Conservation (phyloP, 35 echinoderm and acorn worm species). For the Nesometra sesokonis region DNA sequence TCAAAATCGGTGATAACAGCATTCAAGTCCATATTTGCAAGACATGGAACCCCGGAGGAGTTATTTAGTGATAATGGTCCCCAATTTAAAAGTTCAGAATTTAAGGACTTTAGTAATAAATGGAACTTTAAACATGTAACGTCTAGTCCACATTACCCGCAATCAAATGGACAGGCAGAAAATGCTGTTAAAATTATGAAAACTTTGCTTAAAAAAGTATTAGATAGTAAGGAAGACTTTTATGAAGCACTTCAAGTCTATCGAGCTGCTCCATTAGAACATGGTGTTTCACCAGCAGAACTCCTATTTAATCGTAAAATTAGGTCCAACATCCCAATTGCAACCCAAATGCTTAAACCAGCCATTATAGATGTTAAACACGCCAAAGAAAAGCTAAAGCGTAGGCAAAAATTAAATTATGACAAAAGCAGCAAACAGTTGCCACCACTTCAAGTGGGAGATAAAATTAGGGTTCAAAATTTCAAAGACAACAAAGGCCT, state of each 20-base stretch:
- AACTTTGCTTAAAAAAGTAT: conserved; percentile 25
- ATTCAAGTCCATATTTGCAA: neutral
- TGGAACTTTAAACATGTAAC: conserved; percentile 56
- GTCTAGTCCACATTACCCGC: conserved; percentile 33
- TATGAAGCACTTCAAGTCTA: conserved; percentile 10
- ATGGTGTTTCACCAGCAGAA: conserved; percentile 31
- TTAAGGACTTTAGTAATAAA: conserved; percentile 32
- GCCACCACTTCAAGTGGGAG: no score
- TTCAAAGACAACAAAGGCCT: no score
- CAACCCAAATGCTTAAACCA: neutral
- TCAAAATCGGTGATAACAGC: neutral
- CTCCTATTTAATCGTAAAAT: conserved; percentile 27
- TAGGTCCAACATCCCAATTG: conserved; percentile 20
- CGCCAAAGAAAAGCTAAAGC: neutral
- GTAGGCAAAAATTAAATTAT: neutral
- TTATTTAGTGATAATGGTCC: conserved; percentile 56
- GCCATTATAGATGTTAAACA: neutral
- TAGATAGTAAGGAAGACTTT: conserved; percentile 27
- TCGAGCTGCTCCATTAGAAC: conserved; percentile 17
- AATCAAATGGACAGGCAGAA: conserved; percentile 57
- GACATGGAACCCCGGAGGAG: conserved; percentile 14
- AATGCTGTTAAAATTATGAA: conserved; percentile 34
- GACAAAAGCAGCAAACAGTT: neutral
- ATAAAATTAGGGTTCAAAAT: no score
- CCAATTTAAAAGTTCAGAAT: conserved; percentile 40